Percentiles rank a stretch among this genome's conserved stretches.
phyloP scores from a whole-genome alignment of 1,140 invertebrate genomes.

The Hydropsyche tenuis region DNA sequence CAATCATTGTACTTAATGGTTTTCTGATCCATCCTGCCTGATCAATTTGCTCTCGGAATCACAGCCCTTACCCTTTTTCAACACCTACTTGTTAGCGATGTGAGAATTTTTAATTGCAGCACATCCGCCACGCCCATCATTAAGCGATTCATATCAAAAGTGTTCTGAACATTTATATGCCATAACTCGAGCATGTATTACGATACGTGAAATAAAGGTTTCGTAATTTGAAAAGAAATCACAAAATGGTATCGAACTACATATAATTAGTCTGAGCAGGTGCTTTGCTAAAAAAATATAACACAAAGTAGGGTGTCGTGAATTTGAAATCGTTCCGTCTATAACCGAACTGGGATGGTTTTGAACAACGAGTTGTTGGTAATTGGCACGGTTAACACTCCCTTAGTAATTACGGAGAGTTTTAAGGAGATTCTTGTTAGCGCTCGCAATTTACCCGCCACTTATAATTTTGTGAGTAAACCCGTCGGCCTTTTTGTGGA shows the following conservation, averaged over 20 bases:
- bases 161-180: too few relatives aligned
- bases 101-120: slow-evolving; percentile 1
- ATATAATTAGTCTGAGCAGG: too few relatives aligned
- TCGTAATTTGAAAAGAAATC: too few relatives aligned
- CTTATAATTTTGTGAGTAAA: slow-evolving; percentile 45
- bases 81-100: neutral
- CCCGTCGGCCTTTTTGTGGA: too few relatives aligned
- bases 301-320: too few relatives aligned
- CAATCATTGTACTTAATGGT: slow-evolving; percentile 19
- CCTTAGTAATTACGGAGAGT: slow-evolving; percentile 45
- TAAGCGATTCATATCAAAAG: neutral
- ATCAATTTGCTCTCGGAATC: neutral
- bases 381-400: slow-evolving; percentile 36
- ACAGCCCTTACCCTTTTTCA: slow-evolving; percentile 9
- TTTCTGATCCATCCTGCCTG: slow-evolving; percentile 12
- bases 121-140: neutral
- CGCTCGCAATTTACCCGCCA: slow-evolving; percentile 38
- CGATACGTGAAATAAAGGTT: too few relatives aligned
- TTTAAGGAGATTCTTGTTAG: slow-evolving; percentile 47
- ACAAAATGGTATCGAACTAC: too few relatives aligned
- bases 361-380: slow-evolving; percentile 20
- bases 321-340: too few relatives aligned
- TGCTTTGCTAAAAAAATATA: too few relatives aligned
- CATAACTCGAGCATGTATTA: too few relatives aligned
- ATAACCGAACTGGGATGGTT: too few relatives aligned